These are phyloP conservation scores for Carposina sasakii DNA, from an alignment of 1,140 invertebrate genomes.

Conservation along the genomic window DNA sequence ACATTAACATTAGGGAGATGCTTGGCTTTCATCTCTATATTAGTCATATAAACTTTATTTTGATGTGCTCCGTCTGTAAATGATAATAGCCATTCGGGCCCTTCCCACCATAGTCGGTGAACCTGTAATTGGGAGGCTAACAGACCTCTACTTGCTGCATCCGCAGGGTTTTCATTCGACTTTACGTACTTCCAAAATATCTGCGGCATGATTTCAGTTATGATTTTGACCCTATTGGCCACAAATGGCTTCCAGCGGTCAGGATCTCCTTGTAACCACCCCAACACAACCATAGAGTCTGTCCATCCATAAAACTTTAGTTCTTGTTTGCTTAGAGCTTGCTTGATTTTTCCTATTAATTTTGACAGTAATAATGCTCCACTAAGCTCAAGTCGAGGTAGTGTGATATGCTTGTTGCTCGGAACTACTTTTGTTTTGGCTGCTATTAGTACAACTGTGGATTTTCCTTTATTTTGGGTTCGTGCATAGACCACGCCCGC, in stretches of 20 bases:
- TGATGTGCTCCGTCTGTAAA: background rate
- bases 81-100: slow-evolving; percentile 22
- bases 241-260: slow-evolving; percentile 19
- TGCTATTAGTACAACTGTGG: slow-evolving; percentile 28
- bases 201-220: slow-evolving; percentile 20
- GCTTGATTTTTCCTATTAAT: slow-evolving; percentile 10
- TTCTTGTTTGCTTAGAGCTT: background rate
- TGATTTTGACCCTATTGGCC: slow-evolving; percentile 35
- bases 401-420: slow-evolving; percentile 26
- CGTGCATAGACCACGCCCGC: slow-evolving; percentile 27
- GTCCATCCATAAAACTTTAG: slow-evolving; percentile 25
- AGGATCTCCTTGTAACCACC: slow-evolving; percentile 31
- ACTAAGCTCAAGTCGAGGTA: slow-evolving; percentile 42
- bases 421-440: slow-evolving; percentile 55
- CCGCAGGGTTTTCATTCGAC: slow-evolving; percentile 36
- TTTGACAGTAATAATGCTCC: slow-evolving; percentile 28
- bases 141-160: slow-evolving; percentile 34
- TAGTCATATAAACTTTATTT: background rate
- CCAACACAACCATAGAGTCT: slow-evolving; percentile 35
- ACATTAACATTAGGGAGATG: background rate
- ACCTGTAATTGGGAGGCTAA: slow-evolving; percentile 21
- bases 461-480: slow-evolving; percentile 14
- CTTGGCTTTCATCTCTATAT: background rate
- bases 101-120: slow-evolving; percentile 37
- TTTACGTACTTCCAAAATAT: slow-evolving; percentile 30